Conservation (phyloP, 2,113 vertebrate genomes). For the Hepsetus odoe region DNA sequence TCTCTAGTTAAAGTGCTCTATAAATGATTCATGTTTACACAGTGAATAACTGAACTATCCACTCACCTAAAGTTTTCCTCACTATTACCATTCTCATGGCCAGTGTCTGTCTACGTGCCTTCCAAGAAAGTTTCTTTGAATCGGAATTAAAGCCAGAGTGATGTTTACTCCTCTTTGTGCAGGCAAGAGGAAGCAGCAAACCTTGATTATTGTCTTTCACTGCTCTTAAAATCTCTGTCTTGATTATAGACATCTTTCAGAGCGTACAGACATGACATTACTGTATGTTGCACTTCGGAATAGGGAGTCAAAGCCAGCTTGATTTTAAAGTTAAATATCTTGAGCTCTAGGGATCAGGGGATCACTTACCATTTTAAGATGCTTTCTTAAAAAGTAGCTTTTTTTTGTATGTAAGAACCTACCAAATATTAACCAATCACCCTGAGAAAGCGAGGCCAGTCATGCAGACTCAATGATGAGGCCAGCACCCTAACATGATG, state of each 20-base stretch:
- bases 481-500: no score
- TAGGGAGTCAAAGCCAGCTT: slow-evolving; percentile 10
- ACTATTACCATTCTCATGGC: neutral
- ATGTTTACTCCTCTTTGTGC: slow-evolving; percentile 33
- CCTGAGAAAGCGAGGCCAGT: no score
- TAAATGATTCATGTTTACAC: slow-evolving; percentile 52
- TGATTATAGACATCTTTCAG: slow-evolving; percentile 48
- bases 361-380: no score
- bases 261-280: slow-evolving; percentile 16
- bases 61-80: slow-evolving; percentile 38
- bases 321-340: neutral
- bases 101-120: slow-evolving; percentile 10
- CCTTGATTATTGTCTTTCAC: slow-evolving; percentile 49
- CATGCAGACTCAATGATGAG: no score
- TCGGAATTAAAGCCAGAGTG: slow-evolving; percentile 11
- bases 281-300: slow-evolving; percentile 19
- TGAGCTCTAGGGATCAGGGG: no score
- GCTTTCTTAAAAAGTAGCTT: no score
- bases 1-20: slow-evolving; percentile 38
- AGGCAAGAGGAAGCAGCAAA: slow-evolving; percentile 42
- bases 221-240: slow-evolving; percentile 42
- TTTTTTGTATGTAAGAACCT: no score
- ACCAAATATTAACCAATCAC: no score
- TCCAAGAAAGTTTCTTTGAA: slow-evolving; percentile 28
- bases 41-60: slow-evolving; percentile 54